Evolutionary conservation across 2,797 vertebrate genomes (phyloP).

Genomic region (Cossypha niveicapilla): DNA sequence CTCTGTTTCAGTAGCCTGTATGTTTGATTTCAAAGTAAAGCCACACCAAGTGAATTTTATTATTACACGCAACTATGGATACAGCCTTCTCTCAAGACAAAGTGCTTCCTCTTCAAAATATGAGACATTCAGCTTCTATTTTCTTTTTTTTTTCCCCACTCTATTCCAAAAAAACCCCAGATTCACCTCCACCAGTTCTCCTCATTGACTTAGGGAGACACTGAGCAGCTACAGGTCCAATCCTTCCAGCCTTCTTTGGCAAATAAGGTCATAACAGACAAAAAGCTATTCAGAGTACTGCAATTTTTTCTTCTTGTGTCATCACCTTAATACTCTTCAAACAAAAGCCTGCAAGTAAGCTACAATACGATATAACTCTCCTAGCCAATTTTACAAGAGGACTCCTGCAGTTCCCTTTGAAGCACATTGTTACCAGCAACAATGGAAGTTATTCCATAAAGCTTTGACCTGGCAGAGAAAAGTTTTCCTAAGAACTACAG

Average conservation of each 20-base stretch:
- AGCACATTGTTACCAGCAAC: slow-evolving; percentile 35
- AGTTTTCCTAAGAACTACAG: background rate
- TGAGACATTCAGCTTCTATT: background rate
- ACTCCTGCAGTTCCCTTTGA: slow-evolving; percentile 24
- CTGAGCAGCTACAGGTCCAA: background rate
- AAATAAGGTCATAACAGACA: slow-evolving; percentile 1
- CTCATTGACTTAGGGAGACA: background rate
- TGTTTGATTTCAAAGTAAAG: background rate
- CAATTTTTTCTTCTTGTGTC: slow-evolving; percentile 16
- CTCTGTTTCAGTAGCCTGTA: background rate
- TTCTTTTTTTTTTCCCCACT: background rate
- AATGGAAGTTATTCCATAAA: slow-evolving; percentile 15
- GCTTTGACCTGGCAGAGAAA: background rate
- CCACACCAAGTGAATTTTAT: background rate
- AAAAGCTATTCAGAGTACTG: background rate
- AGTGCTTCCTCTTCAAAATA: background rate
- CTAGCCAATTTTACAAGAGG: background rate
- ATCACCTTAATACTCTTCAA: slow-evolving; percentile 4
- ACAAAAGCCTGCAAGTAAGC: slow-evolving; percentile 19
- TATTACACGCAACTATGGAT: background rate
- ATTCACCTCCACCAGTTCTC: background rate
- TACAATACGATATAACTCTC: background rate
- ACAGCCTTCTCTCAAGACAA: background rate
- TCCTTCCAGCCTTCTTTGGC: background rate
- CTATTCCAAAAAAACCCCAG: background rate